Base-by-base conservation (phyloP, 2,797 vertebrate species). In the Cheirogaleus major region DNA sequence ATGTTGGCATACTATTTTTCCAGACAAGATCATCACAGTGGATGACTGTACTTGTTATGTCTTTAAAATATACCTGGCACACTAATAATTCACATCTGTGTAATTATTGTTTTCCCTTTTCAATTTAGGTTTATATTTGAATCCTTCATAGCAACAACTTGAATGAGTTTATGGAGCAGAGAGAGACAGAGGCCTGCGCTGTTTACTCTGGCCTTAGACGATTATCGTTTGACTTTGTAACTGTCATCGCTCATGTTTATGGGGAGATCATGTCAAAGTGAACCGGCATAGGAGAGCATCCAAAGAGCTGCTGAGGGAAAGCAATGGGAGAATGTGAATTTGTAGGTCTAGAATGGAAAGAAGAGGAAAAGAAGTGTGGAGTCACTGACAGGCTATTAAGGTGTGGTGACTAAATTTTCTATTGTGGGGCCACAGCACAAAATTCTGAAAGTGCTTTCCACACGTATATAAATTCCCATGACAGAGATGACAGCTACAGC, bases 51-150 rank as follows among this genome's bases (percentile, higher is more conserved):
- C 93, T 97, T 97, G 95, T 89, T 90, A 89, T 82, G 89, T 96
- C 97, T 97, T 96, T 98, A 97, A 98, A 97, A 96, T 93, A 92
- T n/a, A 95, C 89, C 75, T 43, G 95, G 96, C 96, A 97, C 97
- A 95, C 94, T 94, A 96, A 96, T 89, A 93, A 91, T 92, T 96
- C 45, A 27, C 93, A 78, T 94, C 93, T 95, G 94, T 95, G 97
- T 96, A 96, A 96, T 95, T 76, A 96, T 61, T 96, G 93, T 84
- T 96, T 95, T 45, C 67, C 15, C 57, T 45, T 65, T 32, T 41
- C 7, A 43, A 9, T 45, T 81, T 17, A 32, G 32, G 59, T 41
- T 80, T 38, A 55, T 20, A 9, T 11, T 30, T 69, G 50, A 92
- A 32, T 48, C 23, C 12, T 75, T 59, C 55, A 18, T 0, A 59